Percentiles rank a stretch among this genome's conserved stretches.
Conservation (phyloP, 2,113 vertebrate species). For the Nettapus auritus region DNA sequence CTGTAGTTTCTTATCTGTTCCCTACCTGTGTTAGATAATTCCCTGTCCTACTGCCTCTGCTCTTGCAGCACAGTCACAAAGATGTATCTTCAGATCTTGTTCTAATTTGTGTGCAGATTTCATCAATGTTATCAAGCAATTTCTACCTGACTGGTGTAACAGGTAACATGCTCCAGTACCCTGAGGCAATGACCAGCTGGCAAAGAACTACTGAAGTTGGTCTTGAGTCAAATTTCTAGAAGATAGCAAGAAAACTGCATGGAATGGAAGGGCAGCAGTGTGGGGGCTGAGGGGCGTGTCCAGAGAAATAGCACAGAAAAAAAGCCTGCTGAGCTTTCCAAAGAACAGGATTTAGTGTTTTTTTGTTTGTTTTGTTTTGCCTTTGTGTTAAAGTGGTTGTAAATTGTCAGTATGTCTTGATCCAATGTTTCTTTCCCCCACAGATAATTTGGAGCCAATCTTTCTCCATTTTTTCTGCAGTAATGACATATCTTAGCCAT, state of each 20-base stretch:
- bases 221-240: neutral
- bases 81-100: neutral
- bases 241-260: neutral
- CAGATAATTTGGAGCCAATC: neutral
- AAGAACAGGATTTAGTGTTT: neutral
- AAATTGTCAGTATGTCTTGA: neutral
- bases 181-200: neutral
- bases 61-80: neutral
- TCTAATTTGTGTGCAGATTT: neutral
- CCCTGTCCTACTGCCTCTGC: neutral
- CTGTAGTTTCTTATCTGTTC: neutral
- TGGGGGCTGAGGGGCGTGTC: fast-evolving
- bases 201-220: neutral
- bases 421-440: neutral
- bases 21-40: neutral
- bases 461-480: neutral
- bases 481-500: neutral
- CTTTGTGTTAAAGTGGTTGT: neutral
- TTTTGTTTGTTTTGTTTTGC: too few species aligned
- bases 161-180: neutral
- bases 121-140: fast-evolving
- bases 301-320: neutral
- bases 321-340: neutral
- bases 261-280: neutral
- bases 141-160: neutral